These are phyloP conservation scores for Leuciscus idus DNA, from an alignment of 2,113 vertebrate genomes.

Conservation along the genomic window DNA sequence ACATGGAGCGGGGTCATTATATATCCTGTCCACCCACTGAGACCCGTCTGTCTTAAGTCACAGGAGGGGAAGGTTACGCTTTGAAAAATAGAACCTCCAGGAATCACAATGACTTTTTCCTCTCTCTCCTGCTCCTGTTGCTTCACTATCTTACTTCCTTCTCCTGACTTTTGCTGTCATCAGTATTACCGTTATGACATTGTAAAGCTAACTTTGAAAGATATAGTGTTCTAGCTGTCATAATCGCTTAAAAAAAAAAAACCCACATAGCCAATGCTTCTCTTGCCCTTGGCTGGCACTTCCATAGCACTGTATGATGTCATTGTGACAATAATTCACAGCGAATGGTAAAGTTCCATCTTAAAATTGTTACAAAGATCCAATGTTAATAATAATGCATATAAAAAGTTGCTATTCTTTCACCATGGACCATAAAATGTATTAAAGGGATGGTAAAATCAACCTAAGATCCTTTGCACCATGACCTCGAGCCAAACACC, in stretches of 20 bases:
- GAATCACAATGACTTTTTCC: slow-evolving; percentile 21
- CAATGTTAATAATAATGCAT: background rate
- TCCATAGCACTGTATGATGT: background rate
- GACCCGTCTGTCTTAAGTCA: background rate
- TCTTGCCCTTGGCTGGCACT: background rate
- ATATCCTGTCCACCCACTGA: slow-evolving; percentile 38
- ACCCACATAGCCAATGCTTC: background rate
- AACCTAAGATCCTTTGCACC: no score
- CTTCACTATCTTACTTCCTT: background rate
- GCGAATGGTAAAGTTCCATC: background rate
- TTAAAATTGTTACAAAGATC: background rate
- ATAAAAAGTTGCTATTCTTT: background rate
- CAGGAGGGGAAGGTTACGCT: slow-evolving; percentile 18
- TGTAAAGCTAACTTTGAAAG: slow-evolving; percentile 23
- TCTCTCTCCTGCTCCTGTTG: background rate
- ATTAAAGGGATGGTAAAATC: no score
- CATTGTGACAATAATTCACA: background rate
- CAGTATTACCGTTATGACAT: slow-evolving; percentile 17
- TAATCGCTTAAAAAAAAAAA: background rate
- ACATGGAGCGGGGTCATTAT: slow-evolving; percentile 29
- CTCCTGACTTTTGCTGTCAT: background rate
- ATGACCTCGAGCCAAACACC: no score
- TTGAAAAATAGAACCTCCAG: slow-evolving; percentile 22
- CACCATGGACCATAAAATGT: background rate
- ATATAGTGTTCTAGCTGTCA: slow-evolving; percentile 23